Base-by-base conservation (phyloP, 2,797 vertebrate species). In the Sarcophilus harrisii region DNA sequence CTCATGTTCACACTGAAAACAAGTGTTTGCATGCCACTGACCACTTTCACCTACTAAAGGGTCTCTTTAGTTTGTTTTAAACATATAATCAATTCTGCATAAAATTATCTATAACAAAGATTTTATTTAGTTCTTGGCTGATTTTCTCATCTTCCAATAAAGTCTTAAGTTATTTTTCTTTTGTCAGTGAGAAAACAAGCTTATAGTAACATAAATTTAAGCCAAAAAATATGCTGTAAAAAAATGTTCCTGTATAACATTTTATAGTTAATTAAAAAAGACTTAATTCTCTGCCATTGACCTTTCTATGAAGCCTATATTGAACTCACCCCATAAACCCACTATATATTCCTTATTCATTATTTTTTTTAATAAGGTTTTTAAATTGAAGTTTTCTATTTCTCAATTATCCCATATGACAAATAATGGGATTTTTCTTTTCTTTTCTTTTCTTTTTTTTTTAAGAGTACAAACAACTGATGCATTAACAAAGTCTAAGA, bases 161-260 rank as follows among this genome's bases (percentile, higher is more conserved):
- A 93, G 93, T 91, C 95, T 73, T 95, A 49, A 90, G 90, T 93
- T 57, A 92, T 16, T 3, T 96, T 11, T 16, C 87, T 87, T 73
- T 91, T 93, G 91, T 57, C 58, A 94, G 45, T 94, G 55, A 92
- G 57, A 96, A 96, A 95, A 93, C 4, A 5, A 93, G 60, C 29
- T 92, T 57, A 95, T 29, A 52, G 13, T 90, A 52, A 90, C 4
- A 90, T 1, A 90, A 90, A 32, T 28, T 93, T 55, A 94, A 93
- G 87, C 24, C 62, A 94, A 91, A 96, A 96, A 94, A 94, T 49
- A 94, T 10, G 73, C 18, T 45, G 21, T 57, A 3, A 38, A 81
- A 81, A 81, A 81, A 24, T 81, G 45, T 81, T 45, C 73, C n/a
- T n/a, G 18, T 18, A n/a, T 32, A 94, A 59, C 45, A 94, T 24